Percentiles rank a stretch among this genome's conserved stretches.
phyloP scores from a whole-genome alignment of 2,113 vertebrate species.

The Hemichromis elongatus region DNA sequence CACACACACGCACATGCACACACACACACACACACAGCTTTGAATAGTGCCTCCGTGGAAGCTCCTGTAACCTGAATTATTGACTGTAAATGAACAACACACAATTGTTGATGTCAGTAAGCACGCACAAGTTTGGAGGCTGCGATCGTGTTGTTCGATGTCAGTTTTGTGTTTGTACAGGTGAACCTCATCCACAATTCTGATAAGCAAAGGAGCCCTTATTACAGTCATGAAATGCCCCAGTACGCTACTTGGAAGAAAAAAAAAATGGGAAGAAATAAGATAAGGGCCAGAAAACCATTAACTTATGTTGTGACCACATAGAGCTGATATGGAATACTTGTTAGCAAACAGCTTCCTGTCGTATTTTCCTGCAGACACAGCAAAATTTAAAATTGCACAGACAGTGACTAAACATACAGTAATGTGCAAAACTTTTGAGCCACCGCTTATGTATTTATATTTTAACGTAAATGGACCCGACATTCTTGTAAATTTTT shows the following conservation, averaged over 20 bases:
- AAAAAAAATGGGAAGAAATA: not conserved
- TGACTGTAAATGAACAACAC: not conserved
- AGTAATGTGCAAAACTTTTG: not conserved
- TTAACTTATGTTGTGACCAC: not conserved
- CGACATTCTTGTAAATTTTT: accelerated
- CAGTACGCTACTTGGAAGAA: not conserved
- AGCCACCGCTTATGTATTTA: not conserved
- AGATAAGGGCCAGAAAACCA: not conserved
- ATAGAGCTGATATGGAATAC: not conserved
- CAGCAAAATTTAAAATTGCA: not conserved
- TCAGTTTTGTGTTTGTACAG: not conserved
- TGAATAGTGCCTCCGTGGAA: not conserved
- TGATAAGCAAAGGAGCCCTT: not conserved
- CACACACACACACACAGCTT: not conserved
- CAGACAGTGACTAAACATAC: not conserved
- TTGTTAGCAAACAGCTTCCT: not conserved
- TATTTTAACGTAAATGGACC: not conserved
- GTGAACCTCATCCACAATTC: not conserved
- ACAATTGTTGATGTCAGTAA: accelerated
- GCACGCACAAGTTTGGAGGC: not conserved
- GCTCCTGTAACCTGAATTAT: not conserved
- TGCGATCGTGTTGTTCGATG: not conserved
- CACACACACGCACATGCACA: not conserved
- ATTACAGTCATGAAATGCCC: not conserved
- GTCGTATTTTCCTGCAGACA: not conserved